Percentiles rank a stretch among this genome's conserved stretches.
Conservation (phyloP, 2,113 vertebrate species). For the Brachirus orientalis region DNA sequence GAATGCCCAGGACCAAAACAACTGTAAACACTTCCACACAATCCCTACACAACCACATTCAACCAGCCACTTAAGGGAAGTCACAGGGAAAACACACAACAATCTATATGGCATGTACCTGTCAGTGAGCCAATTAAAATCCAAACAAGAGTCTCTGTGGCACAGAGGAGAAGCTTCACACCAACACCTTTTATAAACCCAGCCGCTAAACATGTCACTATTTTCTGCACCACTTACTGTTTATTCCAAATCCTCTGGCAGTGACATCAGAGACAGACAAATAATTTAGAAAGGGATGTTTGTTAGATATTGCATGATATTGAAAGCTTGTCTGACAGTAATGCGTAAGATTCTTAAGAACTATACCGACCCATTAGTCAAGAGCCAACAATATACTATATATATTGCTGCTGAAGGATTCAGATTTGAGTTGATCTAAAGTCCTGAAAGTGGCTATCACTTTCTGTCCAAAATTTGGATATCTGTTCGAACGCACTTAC, state of each 20-base stretch:
- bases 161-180: slow-evolving; percentile 41
- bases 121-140: slow-evolving; percentile 74
- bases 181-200: slow-evolving; percentile 60
- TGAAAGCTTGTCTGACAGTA: neutral
- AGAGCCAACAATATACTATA: no score
- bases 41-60: slow-evolving; percentile 10
- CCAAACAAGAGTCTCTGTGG: slow-evolving; percentile 58
- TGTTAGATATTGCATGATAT: slow-evolving; percentile 25
- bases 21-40: neutral
- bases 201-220: slow-evolving; percentile 42
- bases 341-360: neutral
- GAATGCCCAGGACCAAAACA: slow-evolving; percentile 22
- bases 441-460: no score
- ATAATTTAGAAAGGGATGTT: slow-evolving; percentile 34
- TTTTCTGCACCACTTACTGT: slow-evolving; percentile 41
- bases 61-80: slow-evolving; percentile 49
- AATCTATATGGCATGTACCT: slow-evolving; percentile 53
- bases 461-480: no score
- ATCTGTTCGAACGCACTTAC: no score
- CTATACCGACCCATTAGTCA: neutral
- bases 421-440: no score
- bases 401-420: no score
- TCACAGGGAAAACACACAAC: slow-evolving; percentile 53
- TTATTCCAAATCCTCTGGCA: slow-evolving; percentile 38
- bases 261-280: slow-evolving; percentile 23